phyloP scores from a whole-genome alignment of 2,797 vertebrate genomes.

The Takifugu ocellatus region DNA sequence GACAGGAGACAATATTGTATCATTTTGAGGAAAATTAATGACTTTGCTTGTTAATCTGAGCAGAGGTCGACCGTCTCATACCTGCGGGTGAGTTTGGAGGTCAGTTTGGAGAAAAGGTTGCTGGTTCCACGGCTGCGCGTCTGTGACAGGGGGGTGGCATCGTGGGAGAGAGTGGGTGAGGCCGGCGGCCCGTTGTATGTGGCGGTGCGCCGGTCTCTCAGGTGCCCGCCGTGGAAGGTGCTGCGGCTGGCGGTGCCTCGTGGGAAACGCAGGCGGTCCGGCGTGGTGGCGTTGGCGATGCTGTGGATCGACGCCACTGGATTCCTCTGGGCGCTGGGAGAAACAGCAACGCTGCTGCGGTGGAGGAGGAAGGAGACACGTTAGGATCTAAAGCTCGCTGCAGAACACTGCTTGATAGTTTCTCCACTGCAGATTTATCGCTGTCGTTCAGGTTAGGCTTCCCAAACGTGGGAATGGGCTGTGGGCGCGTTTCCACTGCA shows the following conservation, averaged over 20 bases:
- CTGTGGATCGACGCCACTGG: constrained; percentile 96
- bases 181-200: constrained; percentile 96
- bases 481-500: too few relatives aligned
- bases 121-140: constrained; percentile 91
- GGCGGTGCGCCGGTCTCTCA: constrained; percentile 90
- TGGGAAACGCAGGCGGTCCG: constrained; percentile 93
- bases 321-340: constrained; percentile 86
- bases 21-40: background rate
- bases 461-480: too few relatives aligned
- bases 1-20: background rate
- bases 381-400: accelerated
- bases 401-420: background rate
- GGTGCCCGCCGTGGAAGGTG: constrained; percentile 94
- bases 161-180: constrained; percentile 91
- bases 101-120: constrained; percentile 96
- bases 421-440: constrained; percentile 27
- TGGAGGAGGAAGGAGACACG: background rate
- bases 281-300: constrained; percentile 87
- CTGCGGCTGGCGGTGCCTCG: constrained; percentile 91
- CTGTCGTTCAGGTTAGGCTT: too few relatives aligned
- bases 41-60: background rate
- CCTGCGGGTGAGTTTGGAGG: constrained; percentile 97
- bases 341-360: constrained; percentile 70
- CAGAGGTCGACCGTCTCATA: constrained; percentile 56
- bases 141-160: constrained; percentile 88